Base-by-base conservation (phyloP, 2,113 vertebrate species). In the Brevimyrus niger region DNA sequence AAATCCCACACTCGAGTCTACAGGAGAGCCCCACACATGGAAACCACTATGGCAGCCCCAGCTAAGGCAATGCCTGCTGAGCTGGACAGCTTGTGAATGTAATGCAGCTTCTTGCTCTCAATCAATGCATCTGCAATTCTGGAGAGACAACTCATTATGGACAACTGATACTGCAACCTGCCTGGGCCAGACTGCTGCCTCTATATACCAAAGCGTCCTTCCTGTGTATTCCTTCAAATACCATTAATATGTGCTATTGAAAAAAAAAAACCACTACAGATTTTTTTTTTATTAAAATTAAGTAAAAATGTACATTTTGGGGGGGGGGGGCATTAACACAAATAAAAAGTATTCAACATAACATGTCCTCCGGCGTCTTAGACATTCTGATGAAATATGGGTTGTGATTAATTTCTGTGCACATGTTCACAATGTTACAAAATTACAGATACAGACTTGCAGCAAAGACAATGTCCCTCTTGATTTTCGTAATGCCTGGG, bases 401-500 rank as follows among this genome's bases (percentile, higher is more conserved):
- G 17, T 31, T 51, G 47, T 15, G 51, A 46, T 61, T 21, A n/a
- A 58, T 35, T 51, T 46, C 27, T 44, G 44, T 50, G 9, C 11
- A 10, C 11, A 27, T 21, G 23, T 83, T 19, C 82, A 46, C 23
- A 82, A 27, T 50, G 73, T 46, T 53, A 44, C n/a, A 76, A 65
- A 23, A 13, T 94, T 94, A 99, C 82, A 99, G 95, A 94, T 99
- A 99, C 58, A 99, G 97, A 91, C 96, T 97, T 91, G 96, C 96
- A 61, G 87, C 87, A 46, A 7, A 91, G 92, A 97, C 76, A 97
- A 94, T 91, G 96, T 97, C 98, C 89, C 98, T 97, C 95, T 99
- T 99, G 95, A 99, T 99, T 95, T 99, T 99, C 11, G 97, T 98
- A 92, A 99, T 99, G 48, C 97, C 98, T 99, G 91, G 82, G 46